Base-by-base conservation (phyloP, 2,113 vertebrate genomes). In the Scytalopus superciliaris region DNA sequence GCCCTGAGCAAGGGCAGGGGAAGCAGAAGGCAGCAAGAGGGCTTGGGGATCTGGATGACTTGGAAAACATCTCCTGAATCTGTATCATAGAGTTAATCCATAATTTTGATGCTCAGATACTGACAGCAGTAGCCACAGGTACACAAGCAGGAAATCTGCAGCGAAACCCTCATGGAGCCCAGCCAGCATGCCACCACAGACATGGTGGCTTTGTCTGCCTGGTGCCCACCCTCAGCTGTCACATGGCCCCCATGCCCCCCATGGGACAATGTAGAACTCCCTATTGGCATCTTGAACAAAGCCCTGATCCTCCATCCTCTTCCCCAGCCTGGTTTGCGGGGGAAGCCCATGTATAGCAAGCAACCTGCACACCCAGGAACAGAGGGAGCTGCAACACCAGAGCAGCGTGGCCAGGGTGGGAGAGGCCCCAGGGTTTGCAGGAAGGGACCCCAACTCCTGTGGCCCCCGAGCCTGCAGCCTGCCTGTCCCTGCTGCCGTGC, bases 311-410 rank as follows among this genome's bases (percentile, higher is more conserved):
- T 63, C 39, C 31, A 27, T 3, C 6, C 18, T 69, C 18, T 23
- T 62, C 14, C 45, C 33, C 23, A 14, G 14, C 12, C 39, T 1
- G 0, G 16, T 56, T 67, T 37, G 13, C 2, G 2, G 39, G 22
- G 23, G n/a, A 75, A 72, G 47, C 28, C 33, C 21, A 17, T 0
- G 3, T 24, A 14, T 3, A 33, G 1, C 0, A 0, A 74, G 55
- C 45, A 30, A 4, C 14, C 18, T 1, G 1, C 28, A 3, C 0
- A 3, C 19, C 33, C 23, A 14, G 59, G 37, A 56, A 2, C 0
- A 1, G 33, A 49, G 56, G 8, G 37, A 62, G 31, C 40, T 27
- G 50, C 9, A 4, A 7, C 8, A 15, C 3, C 2, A 1, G 50
- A 12, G 69, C 1, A 3, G 14, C 15, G 11, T 0, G 22, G 49